These are phyloP conservation scores for Takifugu flavidus DNA, from an alignment of 2,113 vertebrate species.

Conservation along the genomic window DNA sequence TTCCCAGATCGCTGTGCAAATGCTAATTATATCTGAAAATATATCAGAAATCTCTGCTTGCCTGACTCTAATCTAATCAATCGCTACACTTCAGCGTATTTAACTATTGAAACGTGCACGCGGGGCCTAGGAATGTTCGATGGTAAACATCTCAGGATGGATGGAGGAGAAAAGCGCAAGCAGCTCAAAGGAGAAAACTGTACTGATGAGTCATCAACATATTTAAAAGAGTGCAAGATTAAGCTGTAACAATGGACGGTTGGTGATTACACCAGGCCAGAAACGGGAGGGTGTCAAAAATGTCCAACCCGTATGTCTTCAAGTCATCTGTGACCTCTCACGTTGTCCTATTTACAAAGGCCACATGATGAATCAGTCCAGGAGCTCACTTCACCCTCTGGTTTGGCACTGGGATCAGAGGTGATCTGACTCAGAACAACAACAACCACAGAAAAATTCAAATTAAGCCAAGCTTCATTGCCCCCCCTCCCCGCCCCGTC, in stretches of 20 bases:
- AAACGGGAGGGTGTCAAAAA: background rate
- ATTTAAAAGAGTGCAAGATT: background rate
- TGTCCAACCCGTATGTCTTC: background rate
- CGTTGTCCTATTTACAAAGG: conserved; percentile 17
- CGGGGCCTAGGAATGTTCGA: background rate
- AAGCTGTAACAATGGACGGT: no score
- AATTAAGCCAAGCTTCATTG: conserved; percentile 6
- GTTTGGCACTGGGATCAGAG: conserved; percentile 20
- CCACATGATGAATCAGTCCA: conserved; percentile 19
- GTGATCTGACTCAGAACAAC: conserved; percentile 27
- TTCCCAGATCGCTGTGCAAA: conserved; percentile 26
- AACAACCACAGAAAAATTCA: background rate
- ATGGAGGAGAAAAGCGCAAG: background rate
- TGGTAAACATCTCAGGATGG: background rate
- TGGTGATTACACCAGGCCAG: no score
- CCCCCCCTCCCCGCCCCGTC: background rate
- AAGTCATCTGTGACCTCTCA: background rate
- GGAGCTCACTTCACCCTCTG: conserved; percentile 17
- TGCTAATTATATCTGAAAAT: conserved; percentile 33
- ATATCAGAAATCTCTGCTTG: conserved; percentile 15
- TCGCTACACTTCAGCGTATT: conserved; percentile 7
- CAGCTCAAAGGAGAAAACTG: background rate
- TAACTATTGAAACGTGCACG: background rate
- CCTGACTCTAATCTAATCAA: conserved; percentile 28
- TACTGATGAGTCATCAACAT: background rate